Percentiles rank a stretch among this genome's conserved stretches.
These are phyloP conservation scores for Matsumurasca onukii DNA, from an alignment of 1,140 invertebrate species.

Conservation along the genomic window DNA sequence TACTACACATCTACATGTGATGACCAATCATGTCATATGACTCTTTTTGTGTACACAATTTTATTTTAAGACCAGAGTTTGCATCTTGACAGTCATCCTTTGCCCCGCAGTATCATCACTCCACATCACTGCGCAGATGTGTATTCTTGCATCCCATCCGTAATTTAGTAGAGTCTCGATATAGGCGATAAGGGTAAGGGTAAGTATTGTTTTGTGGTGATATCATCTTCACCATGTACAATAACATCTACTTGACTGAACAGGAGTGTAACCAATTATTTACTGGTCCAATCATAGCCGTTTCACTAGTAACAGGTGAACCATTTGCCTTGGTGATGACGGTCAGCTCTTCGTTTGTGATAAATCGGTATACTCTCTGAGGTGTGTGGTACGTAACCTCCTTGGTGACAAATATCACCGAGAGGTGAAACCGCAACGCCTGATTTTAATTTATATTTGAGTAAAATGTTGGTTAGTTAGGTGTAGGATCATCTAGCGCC, in stretches of 20 bases:
- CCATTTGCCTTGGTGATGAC: slow-evolving; percentile 41
- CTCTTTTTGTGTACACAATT: too few relatives aligned
- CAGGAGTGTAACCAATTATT: slow-evolving; percentile 35
- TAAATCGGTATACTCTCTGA: too few relatives aligned
- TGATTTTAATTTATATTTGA: too few relatives aligned
- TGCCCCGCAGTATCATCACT: slow-evolving; percentile 7
- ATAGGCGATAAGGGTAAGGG: slow-evolving; percentile 16
- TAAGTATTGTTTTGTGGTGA: slow-evolving; percentile 32
- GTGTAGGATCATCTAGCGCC: too few relatives aligned
- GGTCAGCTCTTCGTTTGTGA: slow-evolving; percentile 46
- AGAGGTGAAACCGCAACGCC: too few relatives aligned
- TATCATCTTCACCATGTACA: slow-evolving; percentile 32
- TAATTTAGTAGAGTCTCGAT: slow-evolving; percentile 35
- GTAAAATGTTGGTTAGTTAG: too few relatives aligned
- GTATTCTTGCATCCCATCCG: slow-evolving; percentile 9
- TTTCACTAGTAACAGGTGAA: neutral
- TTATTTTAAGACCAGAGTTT: neutral
- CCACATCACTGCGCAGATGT: slow-evolving; percentile 26
- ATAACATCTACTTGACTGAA: slow-evolving; percentile 34
- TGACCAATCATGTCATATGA: neutral
- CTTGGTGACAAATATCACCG: too few relatives aligned
- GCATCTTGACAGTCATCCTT: neutral
- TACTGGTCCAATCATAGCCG: neutral
- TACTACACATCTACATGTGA: slow-evolving; percentile 41
- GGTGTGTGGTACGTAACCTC: too few relatives aligned